A percentile compares a stretch with the other conserved stretches of the same genome.
Evolutionary conservation across 30 jellyfish, hydroid and myxozoan species (phyloP).

Genomic region (Aurelia coerulea): DNA sequence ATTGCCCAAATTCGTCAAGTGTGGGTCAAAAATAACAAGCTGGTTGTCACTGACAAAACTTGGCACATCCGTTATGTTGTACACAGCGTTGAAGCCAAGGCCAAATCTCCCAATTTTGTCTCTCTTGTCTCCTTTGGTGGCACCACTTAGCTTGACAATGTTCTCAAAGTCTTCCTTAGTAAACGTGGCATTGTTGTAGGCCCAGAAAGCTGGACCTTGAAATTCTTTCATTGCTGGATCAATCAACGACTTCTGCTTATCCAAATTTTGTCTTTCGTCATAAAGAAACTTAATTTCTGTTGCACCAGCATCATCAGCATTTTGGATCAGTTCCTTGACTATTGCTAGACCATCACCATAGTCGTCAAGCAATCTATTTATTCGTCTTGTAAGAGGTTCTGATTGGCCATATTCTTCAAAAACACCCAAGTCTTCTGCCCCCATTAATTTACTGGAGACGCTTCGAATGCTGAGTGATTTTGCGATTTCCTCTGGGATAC

Average conservation of each 20-base stretch:
- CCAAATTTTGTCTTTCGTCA: slow-evolving; percentile 69
- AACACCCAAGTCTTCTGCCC: slow-evolving; percentile 44
- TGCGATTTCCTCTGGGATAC: slow-evolving; percentile 50
- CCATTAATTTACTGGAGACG: slow-evolving; percentile 54
- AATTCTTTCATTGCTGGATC: slow-evolving; percentile 71
- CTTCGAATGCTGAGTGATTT: slow-evolving; percentile 43
- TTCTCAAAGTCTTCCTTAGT: slow-evolving; percentile 75
- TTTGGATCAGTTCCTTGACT: slow-evolving; percentile 84
- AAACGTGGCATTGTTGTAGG: slow-evolving; percentile 70
- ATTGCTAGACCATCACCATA: slow-evolving; percentile 90
- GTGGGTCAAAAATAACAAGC: slow-evolving; percentile 84
- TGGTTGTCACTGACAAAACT: slow-evolving; percentile 73
- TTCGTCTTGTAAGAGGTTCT: slow-evolving; percentile 79
- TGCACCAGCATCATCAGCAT: slow-evolving; percentile 97
- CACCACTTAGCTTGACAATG: slow-evolving; percentile 82
- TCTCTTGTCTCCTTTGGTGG: slow-evolving; percentile 77
- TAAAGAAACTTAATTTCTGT: slow-evolving; percentile 52
- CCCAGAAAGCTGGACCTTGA: slow-evolving; percentile 96
- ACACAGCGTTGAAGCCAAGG: slow-evolving; percentile 87
- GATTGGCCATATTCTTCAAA: slow-evolving; percentile 86
- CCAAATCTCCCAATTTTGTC: slow-evolving; percentile 88
- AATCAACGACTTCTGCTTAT: slow-evolving; percentile 16
- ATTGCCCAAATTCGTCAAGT: slow-evolving; percentile 64
- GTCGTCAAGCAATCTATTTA: slow-evolving; percentile 64
- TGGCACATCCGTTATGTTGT: slow-evolving; percentile 88